Percentiles rank a stretch among this genome's conserved stretches.
Evolutionary conservation across 2,113 vertebrate species (phyloP).

Genomic region (Lampris megalopsis): DNA sequence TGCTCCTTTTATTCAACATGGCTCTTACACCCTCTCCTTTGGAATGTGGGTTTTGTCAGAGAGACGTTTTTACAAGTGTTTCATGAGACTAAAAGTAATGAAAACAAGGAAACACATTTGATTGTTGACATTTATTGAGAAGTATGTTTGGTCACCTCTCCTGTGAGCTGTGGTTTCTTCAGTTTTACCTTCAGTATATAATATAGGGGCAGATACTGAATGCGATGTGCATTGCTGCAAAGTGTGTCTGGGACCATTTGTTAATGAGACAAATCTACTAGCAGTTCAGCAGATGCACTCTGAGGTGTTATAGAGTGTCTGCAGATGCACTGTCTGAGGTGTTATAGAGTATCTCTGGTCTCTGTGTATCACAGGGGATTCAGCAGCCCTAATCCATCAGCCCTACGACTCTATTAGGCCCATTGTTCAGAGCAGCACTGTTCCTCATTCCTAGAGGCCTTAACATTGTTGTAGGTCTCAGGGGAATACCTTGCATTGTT

Average conservation of each 20-base stretch:
- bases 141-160: no score
- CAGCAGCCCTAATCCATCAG: conserved; percentile 61
- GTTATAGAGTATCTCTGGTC: conserved; percentile 21
- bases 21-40: neutral
- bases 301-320: conserved; percentile 17
- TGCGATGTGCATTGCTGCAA: conserved; percentile 46
- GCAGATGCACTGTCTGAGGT: conserved; percentile 7
- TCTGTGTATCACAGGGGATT: conserved; percentile 38
- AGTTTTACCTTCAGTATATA: no score
- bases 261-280: conserved; percentile 40
- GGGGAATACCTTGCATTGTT: conserved; percentile 14
- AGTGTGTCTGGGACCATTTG: conserved; percentile 14
- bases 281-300: conserved; percentile 11
- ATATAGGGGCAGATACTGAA: no score
- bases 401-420: conserved; percentile 3
- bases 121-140: no score
- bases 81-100: no score
- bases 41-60: neutral
- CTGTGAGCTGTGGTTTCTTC: no score
- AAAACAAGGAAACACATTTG: no score
- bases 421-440: conserved; percentile 32
- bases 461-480: conserved; percentile 20
- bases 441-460: conserved; percentile 1
- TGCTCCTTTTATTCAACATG: neutral
- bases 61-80: neutral